Base-by-base conservation (phyloP, 2,113 vertebrate species). In the Leptobrachium ailaonicum region DNA sequence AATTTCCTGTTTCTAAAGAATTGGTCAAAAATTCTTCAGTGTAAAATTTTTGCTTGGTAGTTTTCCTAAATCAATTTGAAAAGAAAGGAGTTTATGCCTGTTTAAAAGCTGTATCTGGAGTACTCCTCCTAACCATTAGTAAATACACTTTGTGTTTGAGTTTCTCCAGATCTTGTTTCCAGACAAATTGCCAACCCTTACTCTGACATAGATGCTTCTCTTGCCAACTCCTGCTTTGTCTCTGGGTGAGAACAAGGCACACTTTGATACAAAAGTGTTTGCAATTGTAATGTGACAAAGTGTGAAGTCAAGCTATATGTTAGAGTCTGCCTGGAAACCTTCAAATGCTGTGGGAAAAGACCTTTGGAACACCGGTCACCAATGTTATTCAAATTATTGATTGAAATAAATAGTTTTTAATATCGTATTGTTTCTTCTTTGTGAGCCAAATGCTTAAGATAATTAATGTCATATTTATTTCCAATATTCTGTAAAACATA, bases 261-360 rank as follows among this genome's bases (percentile, higher is more conserved):
- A 54, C 79, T 81, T 72, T 69, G 66, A 81, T 74, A 81, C 79
- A 75, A 50, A 73, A 75, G 79, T 75, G 79, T 81, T 9, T 81
- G 72, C 69, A 81, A 81, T 81, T 81, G 79, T 66, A 45, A 81
- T 45, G 66, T 81, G 79, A 81, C 79, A 81, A 69, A 75, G 71
- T 81, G 79, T 80, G 64, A 80, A 75, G 71, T 75, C 73, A 68
- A 73, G 67, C 69, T 72, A 45, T 66, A 53, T 53, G 62, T 60
- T 73, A 56, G 74, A 74, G 50, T 20, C 58, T 20, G 68, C 72
- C 58, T 75, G 72, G 72, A 75, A 68, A 69, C 63, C 66, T 81
- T 81, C 71, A 67, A n/a, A 44, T 43, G 41, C 8, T 62, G 12
- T 20, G 40, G 56, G 73, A 75, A 41, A 76, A 76, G 20, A 47